Evolutionary conservation across 2,113 vertebrate species (phyloP).

Genomic region (Sinocyclocheilus grahami): DNA sequence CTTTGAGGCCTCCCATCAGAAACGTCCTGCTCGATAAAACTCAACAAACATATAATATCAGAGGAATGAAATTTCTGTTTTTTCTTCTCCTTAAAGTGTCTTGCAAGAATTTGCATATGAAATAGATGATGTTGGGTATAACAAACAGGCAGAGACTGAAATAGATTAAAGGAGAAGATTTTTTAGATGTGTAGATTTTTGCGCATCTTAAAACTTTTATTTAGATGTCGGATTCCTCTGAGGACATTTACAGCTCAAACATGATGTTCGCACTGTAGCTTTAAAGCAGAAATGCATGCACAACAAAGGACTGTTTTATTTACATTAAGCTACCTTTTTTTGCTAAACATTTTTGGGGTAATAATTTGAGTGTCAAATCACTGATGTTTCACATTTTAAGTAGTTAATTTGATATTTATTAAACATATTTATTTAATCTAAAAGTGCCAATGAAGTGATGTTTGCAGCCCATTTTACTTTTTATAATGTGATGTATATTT

Average conservation of each 20-base stretch:
- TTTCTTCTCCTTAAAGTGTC: not conserved
- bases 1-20: constrained; percentile 5
- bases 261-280: not conserved
- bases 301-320: not conserved
- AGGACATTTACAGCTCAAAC: not conserved
- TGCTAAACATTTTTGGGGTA: not conserved
- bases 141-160: constrained; percentile 3
- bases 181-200: constrained; percentile 7
- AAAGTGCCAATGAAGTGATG: not conserved
- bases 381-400: not conserved
- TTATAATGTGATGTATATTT: not conserved
- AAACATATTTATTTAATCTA: too few species aligned
- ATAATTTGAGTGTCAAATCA: not conserved
- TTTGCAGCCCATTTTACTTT: not conserved
- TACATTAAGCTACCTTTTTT: not conserved
- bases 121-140: not conserved
- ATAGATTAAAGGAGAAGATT: constrained; percentile 17
- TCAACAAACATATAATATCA: too few species aligned
- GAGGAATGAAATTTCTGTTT: not conserved
- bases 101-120: constrained; percentile 17
- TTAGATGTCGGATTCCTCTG: not conserved
- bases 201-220: not conserved
- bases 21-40: not conserved
- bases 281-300: not conserved
- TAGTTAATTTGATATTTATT: not conserved